Evolutionary conservation across 2,797 vertebrate genomes (phyloP).

Genomic region (Percopsis omiscomaycus): DNA sequence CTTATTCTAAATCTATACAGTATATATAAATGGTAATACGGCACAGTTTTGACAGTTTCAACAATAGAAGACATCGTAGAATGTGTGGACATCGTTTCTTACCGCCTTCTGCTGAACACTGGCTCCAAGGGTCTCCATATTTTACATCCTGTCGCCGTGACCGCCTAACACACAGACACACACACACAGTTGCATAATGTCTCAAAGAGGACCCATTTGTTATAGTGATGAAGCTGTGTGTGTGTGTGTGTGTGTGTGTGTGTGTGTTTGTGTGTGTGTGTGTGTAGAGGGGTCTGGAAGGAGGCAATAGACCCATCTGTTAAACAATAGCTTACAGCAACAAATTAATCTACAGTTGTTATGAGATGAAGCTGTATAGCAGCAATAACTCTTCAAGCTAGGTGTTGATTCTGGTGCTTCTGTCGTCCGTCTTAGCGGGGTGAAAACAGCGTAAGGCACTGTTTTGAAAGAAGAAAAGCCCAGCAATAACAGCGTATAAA

Average conservation of each 20-base stretch:
- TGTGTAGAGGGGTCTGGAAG: not conserved
- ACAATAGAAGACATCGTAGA: too few species aligned
- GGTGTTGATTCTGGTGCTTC: slow-evolving; percentile 24
- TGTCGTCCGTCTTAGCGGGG: not conserved
- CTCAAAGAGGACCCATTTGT: not conserved
- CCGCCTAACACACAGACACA: slow-evolving; percentile 65
- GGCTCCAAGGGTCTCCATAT: slow-evolving; percentile 78
- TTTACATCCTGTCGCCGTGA: slow-evolving; percentile 81
- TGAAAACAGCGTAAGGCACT: slow-evolving; percentile 24
- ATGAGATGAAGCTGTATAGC: slow-evolving; percentile 26
- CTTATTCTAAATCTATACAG: too few species aligned
- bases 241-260: not conserved
- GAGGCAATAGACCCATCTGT: slow-evolving; percentile 17
- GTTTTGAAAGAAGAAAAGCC: slow-evolving; percentile 11
- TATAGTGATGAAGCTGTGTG: not conserved
- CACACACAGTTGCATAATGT: slow-evolving; percentile 23
- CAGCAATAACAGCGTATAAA: slow-evolving; percentile 24
- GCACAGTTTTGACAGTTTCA: too few species aligned
- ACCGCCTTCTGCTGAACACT: slow-evolving; percentile 81
- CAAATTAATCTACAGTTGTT: not conserved
- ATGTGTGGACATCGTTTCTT: slow-evolving; percentile 41
- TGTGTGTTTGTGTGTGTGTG: not conserved
- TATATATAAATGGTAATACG: too few species aligned
- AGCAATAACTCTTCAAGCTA: slow-evolving; percentile 22
- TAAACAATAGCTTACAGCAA: slow-evolving; percentile 19